Evolutionary conservation across 2,113 vertebrate species (phyloP), one percentile per base, ranked within the genome.

Genomic region (Psilopsiagon aurifrons): DNA sequence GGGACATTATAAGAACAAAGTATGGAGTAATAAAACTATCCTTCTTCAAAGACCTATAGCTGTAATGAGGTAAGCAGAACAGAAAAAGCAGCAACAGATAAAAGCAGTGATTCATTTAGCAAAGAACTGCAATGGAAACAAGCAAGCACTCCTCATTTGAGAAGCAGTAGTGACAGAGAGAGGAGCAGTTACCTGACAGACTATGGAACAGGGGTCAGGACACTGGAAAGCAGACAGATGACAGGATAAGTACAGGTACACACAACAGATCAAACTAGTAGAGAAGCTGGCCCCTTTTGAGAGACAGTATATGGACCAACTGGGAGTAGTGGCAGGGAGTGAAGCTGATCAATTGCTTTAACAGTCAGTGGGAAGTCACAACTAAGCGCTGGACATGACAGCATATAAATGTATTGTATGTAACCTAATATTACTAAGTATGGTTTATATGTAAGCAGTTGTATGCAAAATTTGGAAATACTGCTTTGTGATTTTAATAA

Each of bases 381-480:
- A 91, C 81, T 91, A 74, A 73, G 88, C 70, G 74, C 22, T 92
- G 69, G 76, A 83, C 51, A 80, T 71, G 88, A 91, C 10, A 95
- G 54, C 70, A 69, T 69, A 93, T 94, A 86, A 94, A 92, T 77
- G 86, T 64, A 94, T 73, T 91, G 76, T 73, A 92, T 76, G 78
- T 44, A 70, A 67, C 73, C n/a, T 51, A 95, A 55, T 78, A 86
- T 25, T 95, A 90, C 60, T 88, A 86, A 86, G n/a, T 93, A 75
- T 60, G 76, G 83, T 86, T 97, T 95, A 74, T 84, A 94, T 79
- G 80, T 43, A 91, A 96, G 89, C 67, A 90, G 81, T 75, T 83
- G 59, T 70, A 97, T 67, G 46, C 73, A 95, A 96, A 95, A 8
- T 33, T 85, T 92, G 92, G 68, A 97, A 94, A 94, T 51, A 44